Base-by-base conservation (phyloP, 2,113 vertebrate genomes). In the Leucoraja erinaceus region DNA sequence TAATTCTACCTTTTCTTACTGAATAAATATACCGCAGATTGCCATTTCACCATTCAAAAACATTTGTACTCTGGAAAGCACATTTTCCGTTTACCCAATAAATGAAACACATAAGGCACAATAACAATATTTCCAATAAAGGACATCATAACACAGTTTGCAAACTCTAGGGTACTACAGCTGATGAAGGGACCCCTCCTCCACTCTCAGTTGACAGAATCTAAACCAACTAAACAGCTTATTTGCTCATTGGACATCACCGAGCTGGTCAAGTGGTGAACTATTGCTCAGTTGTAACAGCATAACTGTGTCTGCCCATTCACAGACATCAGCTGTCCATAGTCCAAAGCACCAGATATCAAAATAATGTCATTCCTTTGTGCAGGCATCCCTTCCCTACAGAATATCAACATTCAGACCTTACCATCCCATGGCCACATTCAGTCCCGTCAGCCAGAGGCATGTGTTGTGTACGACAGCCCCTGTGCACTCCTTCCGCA, bases 391-490 rank as follows among this genome's bases (percentile, higher is more conserved):
- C 28, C 63, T 22, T 14, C 2, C 20, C 59, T 33, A 66, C 68
- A 74, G 83, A 28, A n/a, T 9, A 54, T 33, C 9, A 16, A 33
- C n/a, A 1, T 11, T 4, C 0, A 16, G 94, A 81, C 93, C 97
- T 97, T 96, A 99, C 98, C 98, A 98, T 99, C 94, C 97, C 97
- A 94, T 97, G 95, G 61, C 98, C 98, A 95, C 98, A 99, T 93
- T 95, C 95, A 0, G 98, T 99, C 93, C 98, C 98, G 79, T 99
- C 98, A 79, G 98, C 98, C 93, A 98, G 95, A 1, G 98, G 98
- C 98, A 99, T 99, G 95, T 99, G 98, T 90, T 99, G 98, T 1
- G 98, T 99, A 28, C 98, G 98, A 93, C 98, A 99, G 56, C 98
- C 98, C 93, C 97, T 98, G 93, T 98, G 97, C 94, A 97, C 96